A percentile compares a stretch with the other conserved stretches of the same genome.
Conservation (phyloP, 2,113 vertebrate genomes). For the Neolamprologus cancellatus region DNA sequence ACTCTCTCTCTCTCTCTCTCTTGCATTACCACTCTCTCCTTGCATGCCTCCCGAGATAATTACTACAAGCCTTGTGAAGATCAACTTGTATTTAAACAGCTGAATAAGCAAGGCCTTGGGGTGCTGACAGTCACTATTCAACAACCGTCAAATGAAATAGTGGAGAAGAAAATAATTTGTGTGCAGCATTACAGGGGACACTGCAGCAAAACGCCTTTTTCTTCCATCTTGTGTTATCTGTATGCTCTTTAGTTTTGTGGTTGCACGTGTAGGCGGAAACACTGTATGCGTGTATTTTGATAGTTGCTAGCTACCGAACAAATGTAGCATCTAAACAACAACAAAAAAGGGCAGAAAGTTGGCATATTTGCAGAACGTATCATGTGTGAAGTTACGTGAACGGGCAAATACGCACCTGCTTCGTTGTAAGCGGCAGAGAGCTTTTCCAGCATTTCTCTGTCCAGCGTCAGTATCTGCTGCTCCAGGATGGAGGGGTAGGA, state of each 20-base stretch:
- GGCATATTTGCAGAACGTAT: neutral
- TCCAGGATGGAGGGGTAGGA: conserved; percentile 90
- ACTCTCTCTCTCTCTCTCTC: neutral
- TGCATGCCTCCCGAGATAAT: conserved; percentile 50
- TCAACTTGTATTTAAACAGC: conserved; percentile 70
- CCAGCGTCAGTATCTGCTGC: conserved; percentile 89
- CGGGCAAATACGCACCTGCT: conserved; percentile 75
- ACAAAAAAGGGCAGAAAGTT: neutral
- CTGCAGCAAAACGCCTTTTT: neutral
- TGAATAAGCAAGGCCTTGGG: conserved; percentile 56
- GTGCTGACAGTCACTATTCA: conserved; percentile 51
- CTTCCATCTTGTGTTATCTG: neutral
- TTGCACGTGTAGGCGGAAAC: neutral
- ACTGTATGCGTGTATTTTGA: neutral
- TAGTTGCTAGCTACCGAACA: neutral
- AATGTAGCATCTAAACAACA: neutral
- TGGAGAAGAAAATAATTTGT: conserved; percentile 14
- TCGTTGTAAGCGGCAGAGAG: conserved; percentile 88
- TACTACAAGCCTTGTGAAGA: conserved; percentile 62
- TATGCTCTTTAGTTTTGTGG: neutral
- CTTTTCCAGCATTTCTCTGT: conserved; percentile 90
- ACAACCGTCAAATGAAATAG: conserved; percentile 25
- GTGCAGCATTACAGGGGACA: neutral
- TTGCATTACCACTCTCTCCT: neutral
- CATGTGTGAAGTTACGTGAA: neutral